Percentiles rank a stretch among this genome's conserved stretches.
Evolutionary conservation across 2,888 invertebrate genomes (phyloP).

Genomic region (Sipha maydis): DNA sequence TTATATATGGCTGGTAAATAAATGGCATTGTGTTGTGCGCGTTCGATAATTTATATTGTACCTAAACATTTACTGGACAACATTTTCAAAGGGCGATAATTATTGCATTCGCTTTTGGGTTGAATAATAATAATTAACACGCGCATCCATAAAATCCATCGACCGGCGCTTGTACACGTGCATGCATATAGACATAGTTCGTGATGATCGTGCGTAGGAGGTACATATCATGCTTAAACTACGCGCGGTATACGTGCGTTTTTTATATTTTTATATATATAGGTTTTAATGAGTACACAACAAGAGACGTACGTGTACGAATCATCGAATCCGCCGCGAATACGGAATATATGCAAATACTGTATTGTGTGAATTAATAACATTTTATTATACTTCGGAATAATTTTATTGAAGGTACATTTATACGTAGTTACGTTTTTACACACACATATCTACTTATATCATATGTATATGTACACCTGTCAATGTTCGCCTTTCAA

Average conservation of each 20-base stretch:
- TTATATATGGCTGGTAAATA: no score
- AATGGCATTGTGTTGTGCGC: no score
- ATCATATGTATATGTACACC: neutral
- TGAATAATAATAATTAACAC: neutral
- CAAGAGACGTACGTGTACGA: neutral
- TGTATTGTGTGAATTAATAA: slow-evolving; percentile 19
- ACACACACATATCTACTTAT: neutral
- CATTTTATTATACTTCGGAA: slow-evolving; percentile 10
- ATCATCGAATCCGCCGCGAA: neutral
- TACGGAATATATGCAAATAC: neutral
- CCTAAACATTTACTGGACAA: no score
- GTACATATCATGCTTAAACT: neutral
- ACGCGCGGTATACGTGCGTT: neutral
- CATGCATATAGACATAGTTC: no score
- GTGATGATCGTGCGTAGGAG: no score
- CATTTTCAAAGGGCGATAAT: neutral
- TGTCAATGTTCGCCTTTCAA: slow-evolving; percentile 25
- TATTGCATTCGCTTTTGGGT: neutral
- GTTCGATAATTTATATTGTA: no score
- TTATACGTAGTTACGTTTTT: neutral
- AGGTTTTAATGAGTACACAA: neutral
- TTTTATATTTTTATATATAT: neutral
- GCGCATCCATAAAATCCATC: neutral
- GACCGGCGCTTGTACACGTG: neutral
- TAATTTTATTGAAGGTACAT: slow-evolving; percentile 1